Base-by-base conservation (phyloP, 2,113 vertebrate genomes). In the Peromyscus polionotus region DNA sequence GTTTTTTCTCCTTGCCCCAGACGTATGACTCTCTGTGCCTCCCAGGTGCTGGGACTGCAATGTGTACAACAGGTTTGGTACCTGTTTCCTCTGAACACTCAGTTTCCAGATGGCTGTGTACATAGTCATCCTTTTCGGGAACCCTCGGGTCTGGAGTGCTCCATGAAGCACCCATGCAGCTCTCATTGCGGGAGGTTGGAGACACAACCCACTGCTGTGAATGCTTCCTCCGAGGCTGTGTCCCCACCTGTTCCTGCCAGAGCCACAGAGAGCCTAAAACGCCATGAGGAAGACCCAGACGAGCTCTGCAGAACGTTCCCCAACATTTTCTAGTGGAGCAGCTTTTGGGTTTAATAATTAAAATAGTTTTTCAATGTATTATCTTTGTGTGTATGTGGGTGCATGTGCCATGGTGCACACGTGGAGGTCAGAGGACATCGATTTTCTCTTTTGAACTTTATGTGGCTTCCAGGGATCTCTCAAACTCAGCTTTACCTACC, bases 341-440 rank as follows among this genome's bases (percentile, higher is more conserved):
- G 1, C 39, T 95, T 94, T 96, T 95, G 22, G 88, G 88, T 94
- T 91, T 90, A 95, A 86, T 80, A 68, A 31, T 80, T 93, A 59
- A 87, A 73, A 65, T 88, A 72, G 90, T 96, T 42, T 94, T 79
- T 85, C 59, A 94, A n/a, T 88, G 72, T 24, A 61, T 57, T 57
- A 57, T 80, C 11, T 31, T 77, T 54, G 76, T 36, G 77, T 54
- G 48, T 54, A 9, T 83, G 36, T 20, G 54, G 16, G 33, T 22
- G 7, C 16, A 4, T 59, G 79, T n/a, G 28, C 75, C 33, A 33
- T 57, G 7, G 31, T 81, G 33, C 24, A 84, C 3, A 28, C 13
- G 20, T 13, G 36, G 51, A n/a, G 19, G 79, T 81, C 51, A 63
- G 22, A 84, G 80, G 57, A 61, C 22, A 63, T 17, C 13, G 1